A percentile compares a stretch with the other conserved stretches of the same genome.
These are phyloP conservation scores for Macrophya annulata DNA, from an alignment of 2,888 invertebrate genomes.

Conservation along the genomic window DNA sequence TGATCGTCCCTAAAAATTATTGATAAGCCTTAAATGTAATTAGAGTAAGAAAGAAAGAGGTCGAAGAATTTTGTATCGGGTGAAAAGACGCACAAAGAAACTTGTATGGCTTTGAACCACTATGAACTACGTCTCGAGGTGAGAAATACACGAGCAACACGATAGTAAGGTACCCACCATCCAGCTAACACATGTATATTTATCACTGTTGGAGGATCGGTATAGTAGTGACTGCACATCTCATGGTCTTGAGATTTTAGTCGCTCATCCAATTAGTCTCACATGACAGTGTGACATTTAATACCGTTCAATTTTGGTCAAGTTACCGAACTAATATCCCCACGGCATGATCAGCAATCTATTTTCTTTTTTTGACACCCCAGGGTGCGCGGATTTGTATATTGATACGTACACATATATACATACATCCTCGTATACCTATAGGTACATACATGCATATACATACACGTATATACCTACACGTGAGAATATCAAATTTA, in stretches of 20 bases:
- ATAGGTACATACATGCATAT: not conserved
- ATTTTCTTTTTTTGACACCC: slow-evolving; percentile 9
- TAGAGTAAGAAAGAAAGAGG: too few relatives aligned
- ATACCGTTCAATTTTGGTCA: slow-evolving; percentile 53
- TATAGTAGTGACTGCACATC: slow-evolving; percentile 7
- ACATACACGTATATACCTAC: not conserved
- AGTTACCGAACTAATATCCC: slow-evolving; percentile 53
- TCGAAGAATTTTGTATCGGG: not conserved
- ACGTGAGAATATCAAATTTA: slow-evolving; percentile 31
- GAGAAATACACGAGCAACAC: not conserved
- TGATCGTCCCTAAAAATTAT: not conserved
- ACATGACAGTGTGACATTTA: slow-evolving; percentile 38
- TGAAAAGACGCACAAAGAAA: not conserved
- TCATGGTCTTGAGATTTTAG: slow-evolving; percentile 12
- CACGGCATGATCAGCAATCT: slow-evolving; percentile 39
- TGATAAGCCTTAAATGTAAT: not conserved
- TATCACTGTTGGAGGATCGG: slow-evolving; percentile 2
- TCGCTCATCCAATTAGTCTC: slow-evolving; percentile 49
- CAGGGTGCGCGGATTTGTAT: not conserved
- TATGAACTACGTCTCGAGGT: not conserved
- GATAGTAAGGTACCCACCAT: too few relatives aligned
- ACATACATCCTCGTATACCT: not conserved
- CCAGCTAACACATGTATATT: not conserved
- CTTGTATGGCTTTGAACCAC: not conserved
- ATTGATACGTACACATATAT: not conserved